Evolutionary conservation across 2,888 invertebrate species (phyloP).

Genomic region (Drosophila lutescens): DNA sequence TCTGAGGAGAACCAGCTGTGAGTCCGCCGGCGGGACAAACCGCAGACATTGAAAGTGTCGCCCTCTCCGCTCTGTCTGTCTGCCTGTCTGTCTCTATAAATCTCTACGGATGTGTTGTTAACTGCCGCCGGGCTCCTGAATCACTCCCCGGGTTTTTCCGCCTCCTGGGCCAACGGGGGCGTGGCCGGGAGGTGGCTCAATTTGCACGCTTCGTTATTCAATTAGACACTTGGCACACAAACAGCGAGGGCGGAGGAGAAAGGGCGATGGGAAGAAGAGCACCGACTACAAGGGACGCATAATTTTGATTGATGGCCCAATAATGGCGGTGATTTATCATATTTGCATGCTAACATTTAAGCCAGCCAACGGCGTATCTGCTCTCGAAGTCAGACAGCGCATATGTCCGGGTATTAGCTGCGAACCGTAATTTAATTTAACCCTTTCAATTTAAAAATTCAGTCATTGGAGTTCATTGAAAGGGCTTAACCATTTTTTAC

Average conservation of each 20-base stretch:
- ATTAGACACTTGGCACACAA: constrained; percentile 76
- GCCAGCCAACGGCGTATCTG: constrained; percentile 26
- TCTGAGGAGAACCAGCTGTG: constrained; percentile 36
- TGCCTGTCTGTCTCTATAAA: constrained; percentile 56
- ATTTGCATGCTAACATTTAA: constrained; percentile 77
- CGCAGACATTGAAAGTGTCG: constrained; percentile 69
- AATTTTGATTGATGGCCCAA: constrained; percentile 84
- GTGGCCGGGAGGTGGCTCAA: constrained; percentile 59
- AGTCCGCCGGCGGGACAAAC: constrained; percentile 53
- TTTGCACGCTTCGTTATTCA: constrained; percentile 81
- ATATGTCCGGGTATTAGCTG: constrained; percentile 20
- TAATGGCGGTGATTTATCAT: constrained; percentile 84
- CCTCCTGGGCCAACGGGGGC: constrained; percentile 24
- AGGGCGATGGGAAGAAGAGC: constrained; percentile 16
- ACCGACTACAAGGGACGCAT: constrained; percentile 55
- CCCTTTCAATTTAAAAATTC: neutral
- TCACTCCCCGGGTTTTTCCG: constrained; percentile 25
- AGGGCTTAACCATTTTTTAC: neutral
- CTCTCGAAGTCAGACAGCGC: constrained; percentile 23
- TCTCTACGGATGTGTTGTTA: constrained; percentile 76
- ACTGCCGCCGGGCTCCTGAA: constrained; percentile 59
- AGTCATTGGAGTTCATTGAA: neutral
- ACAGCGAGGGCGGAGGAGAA: constrained; percentile 16
- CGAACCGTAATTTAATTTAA: constrained; percentile 32
- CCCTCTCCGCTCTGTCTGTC: constrained; percentile 9